Conservation (phyloP, 2,113 vertebrate genomes). For the Clarias macrocephalus region DNA sequence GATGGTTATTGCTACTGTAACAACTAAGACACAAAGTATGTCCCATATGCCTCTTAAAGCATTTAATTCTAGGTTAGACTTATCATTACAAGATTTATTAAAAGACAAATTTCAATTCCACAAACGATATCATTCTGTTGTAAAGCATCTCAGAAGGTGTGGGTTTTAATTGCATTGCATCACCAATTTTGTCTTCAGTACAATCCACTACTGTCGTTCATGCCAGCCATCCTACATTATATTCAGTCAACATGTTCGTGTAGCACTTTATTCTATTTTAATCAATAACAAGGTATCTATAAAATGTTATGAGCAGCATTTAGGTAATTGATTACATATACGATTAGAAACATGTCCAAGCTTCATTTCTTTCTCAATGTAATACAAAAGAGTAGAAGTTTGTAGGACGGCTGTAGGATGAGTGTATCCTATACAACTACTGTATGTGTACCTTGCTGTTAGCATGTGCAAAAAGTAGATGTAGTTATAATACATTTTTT, state of each 20-base stretch:
- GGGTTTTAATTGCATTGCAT: too few species aligned
- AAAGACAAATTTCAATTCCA: too few species aligned
- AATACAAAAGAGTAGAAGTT: neutral
- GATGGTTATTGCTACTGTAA: neutral
- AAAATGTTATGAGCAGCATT: neutral
- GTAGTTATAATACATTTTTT: conserved; percentile 24
- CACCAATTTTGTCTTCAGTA: too few species aligned
- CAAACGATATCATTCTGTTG: too few species aligned
- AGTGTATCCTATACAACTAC: neutral
- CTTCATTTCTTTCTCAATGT: neutral
- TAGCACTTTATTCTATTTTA: neutral
- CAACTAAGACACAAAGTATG: neutral
- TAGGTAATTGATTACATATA: neutral
- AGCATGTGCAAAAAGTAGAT: conserved; percentile 7
- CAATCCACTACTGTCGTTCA: too few species aligned
- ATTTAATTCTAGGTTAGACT: neutral
- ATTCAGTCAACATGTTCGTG: neutral
- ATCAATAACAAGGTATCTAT: neutral
- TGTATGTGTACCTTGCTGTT: neutral
- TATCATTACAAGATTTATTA: too few species aligned
- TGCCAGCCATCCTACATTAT: neutral
- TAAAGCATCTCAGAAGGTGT: too few species aligned
- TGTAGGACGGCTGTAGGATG: neutral
- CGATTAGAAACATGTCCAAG: neutral
- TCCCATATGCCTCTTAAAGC: neutral